Base-by-base conservation (phyloP, 2,888 invertebrate species). In the Catocala nupta region DNA sequence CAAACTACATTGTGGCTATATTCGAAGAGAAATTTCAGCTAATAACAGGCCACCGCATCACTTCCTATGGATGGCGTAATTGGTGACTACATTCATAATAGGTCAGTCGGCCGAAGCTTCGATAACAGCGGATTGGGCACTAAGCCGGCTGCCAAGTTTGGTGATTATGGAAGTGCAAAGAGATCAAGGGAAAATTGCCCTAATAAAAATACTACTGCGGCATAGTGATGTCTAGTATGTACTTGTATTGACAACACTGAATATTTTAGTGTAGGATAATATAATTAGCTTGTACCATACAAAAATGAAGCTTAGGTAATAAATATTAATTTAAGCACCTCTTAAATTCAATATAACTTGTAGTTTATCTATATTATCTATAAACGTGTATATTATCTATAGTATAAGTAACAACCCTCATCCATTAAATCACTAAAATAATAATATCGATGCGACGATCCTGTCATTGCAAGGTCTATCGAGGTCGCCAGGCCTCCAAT, bases 391-490 rank as follows among this genome's bases (percentile, higher is more conserved):
- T 25, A 25, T 25, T 25, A 25, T 25, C 25, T 25, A 25, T 25
- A 25, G 25, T 25, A 25, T 25, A 25, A 25, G 25, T 25, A 25
- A 25, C 25, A 25, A 25, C 25, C 1, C 25, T 3, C 0, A 25
- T 25, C 25, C 1, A 25, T 4, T 25, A 25, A 25, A 25, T 44
- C n/a, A 11, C n/a, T 11, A n/a, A 44, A 13, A 13, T 12, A 45
- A 45, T 13, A 45, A 5, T 13, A 43, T 48, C 48, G 48, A 49
- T 11, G n/a, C 25, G 25, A 34, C 13, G 11, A 0, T 6, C 42
- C 12, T 52, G 42, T 53, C 34, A 53, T 55, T 12, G 50, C 56
- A 72, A 65, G 63, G 64, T 39, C 25, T 39, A 50, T 49, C 5
- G 34, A 44, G 49, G 57, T 58, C 39, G 36, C 48, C 36, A 25